phyloP scores from a whole-genome alignment of 1,140 invertebrate genomes.

The Anagrus nilaparvatae region DNA sequence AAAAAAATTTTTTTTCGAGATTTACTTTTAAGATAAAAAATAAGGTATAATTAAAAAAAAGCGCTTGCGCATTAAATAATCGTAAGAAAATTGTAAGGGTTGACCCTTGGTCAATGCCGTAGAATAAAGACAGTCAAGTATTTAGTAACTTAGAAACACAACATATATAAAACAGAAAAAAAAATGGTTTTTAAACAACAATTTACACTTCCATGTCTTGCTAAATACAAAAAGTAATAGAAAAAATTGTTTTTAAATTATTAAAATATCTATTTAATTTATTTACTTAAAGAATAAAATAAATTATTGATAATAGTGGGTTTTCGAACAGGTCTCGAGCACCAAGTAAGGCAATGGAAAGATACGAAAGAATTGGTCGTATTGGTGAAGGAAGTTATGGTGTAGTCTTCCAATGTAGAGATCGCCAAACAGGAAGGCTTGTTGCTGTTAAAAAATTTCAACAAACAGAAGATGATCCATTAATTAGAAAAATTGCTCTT shows the following conservation, averaged over 20 bases:
- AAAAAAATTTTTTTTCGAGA: neutral
- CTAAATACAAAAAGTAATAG: constrained; percentile 38
- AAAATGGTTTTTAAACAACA: constrained; percentile 38
- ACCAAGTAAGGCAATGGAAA: constrained; percentile 87
- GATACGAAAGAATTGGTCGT: constrained; percentile 93
- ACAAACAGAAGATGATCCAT: constrained; percentile 96
- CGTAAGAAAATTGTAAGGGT: constrained; percentile 27
- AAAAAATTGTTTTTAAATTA: too few relatives aligned
- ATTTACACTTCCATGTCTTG: constrained; percentile 35
- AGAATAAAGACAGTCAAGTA: constrained; percentile 28
- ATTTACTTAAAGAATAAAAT: neutral
- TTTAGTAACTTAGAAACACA: too few relatives aligned
- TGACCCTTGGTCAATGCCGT: constrained; percentile 40
- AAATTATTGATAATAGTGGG: constrained; percentile 12
- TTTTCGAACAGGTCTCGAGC: constrained; percentile 68
- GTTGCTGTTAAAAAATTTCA: constrained; percentile 99
- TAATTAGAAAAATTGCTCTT: constrained; percentile 96
- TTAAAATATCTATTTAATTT: neutral
- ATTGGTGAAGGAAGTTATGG: constrained; percentile 98
- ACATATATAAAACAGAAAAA: too few relatives aligned
- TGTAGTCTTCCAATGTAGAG: constrained; percentile 96
- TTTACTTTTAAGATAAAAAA: too few relatives aligned
- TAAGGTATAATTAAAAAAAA: neutral
- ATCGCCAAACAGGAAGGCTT: constrained; percentile 87
- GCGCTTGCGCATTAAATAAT: constrained; percentile 16